Percentiles rank a stretch among this genome's conserved stretches.
Evolutionary conservation across 2,113 vertebrate genomes (phyloP).

Genomic region (Arvicanthis niloticus): DNA sequence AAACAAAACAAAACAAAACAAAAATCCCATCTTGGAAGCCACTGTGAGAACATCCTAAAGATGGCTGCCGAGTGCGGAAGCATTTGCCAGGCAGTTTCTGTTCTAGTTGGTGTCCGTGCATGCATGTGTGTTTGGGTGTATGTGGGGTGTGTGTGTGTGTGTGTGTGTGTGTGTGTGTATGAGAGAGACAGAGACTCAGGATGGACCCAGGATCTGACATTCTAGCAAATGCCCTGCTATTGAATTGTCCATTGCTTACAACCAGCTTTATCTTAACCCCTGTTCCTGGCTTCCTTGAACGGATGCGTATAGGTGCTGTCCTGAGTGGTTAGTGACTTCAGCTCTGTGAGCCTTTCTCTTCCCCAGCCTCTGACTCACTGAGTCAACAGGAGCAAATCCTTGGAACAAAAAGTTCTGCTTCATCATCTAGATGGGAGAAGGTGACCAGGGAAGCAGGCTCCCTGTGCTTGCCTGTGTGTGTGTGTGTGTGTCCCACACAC

Average conservation of each 20-base stretch:
- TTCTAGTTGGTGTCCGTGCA: no score
- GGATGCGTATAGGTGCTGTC: background rate
- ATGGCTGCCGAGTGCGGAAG: background rate
- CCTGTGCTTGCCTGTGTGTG: background rate
- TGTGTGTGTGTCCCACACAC: no score
- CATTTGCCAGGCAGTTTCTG: background rate
- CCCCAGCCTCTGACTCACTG: background rate
- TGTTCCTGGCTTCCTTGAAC: background rate
- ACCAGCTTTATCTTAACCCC: constrained; percentile 34
- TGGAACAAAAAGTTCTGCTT: background rate
- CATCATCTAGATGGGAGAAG: background rate
- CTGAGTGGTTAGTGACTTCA: background rate
- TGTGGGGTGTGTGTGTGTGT: background rate
- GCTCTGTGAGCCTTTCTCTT: background rate
- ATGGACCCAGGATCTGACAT: background rate
- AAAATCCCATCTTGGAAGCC: background rate
- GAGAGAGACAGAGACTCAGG: background rate
- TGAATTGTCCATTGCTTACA: background rate
- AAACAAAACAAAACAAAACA: background rate
- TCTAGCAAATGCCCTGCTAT: background rate
- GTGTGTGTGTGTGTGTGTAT: background rate
- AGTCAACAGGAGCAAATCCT: background rate
- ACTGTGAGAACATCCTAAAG: background rate
- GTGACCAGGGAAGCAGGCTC: background rate
- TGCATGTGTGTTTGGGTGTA: background rate